Conservation (phyloP, 2,113 vertebrate species). For the Noctilio leporinus region DNA sequence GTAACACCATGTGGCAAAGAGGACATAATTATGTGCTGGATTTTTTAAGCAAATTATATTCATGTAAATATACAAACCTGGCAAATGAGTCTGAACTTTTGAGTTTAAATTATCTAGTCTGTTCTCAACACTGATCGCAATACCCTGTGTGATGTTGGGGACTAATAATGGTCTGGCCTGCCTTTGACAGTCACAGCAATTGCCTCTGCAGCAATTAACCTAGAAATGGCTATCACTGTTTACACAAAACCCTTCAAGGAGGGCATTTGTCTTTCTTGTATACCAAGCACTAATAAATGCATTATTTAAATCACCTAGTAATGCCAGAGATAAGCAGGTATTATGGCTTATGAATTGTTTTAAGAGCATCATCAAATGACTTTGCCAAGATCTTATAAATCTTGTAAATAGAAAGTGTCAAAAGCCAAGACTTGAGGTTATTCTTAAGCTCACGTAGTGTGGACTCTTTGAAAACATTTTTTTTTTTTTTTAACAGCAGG, state of each 20-base stretch:
- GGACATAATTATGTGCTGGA: not conserved
- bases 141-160: not conserved
- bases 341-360: constrained; percentile 31
- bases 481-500: too few relatives aligned
- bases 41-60: not conserved
- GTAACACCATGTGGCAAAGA: not conserved
- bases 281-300: not conserved
- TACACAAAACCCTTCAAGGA: constrained; percentile 5
- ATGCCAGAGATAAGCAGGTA: not conserved
- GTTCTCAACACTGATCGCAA: not conserved
- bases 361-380: constrained; percentile 1
- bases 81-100: not conserved
- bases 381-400: constrained; percentile 32
- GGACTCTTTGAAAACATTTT: not conserved
- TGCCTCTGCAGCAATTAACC: constrained; percentile 16
- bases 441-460: not conserved
- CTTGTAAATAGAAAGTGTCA: not conserved
- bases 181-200: not conserved
- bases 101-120: not conserved
- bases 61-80: not conserved
- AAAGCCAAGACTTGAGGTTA: not conserved
- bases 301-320: constrained; percentile 9
- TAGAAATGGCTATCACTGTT: constrained; percentile 15
- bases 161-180: not conserved
- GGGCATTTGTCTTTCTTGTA: constrained; percentile 2